These are phyloP conservation scores for Leptestheria dahalacensis DNA, from an alignment of 1,140 invertebrate genomes.

Conservation along the genomic window DNA sequence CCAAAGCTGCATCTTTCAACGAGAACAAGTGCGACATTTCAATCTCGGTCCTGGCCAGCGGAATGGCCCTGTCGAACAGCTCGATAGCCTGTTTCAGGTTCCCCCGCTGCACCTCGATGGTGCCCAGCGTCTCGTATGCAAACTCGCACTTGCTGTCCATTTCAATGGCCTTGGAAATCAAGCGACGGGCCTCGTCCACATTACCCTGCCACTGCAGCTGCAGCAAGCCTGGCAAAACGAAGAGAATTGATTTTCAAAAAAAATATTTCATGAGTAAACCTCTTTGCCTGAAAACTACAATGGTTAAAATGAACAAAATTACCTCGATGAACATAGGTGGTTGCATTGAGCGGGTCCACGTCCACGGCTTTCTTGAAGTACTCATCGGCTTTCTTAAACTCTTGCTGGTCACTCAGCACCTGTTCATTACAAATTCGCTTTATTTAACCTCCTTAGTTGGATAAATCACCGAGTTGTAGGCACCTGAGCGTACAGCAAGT, in stretches of 20 bases:
- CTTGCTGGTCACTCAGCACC: constrained; percentile 59
- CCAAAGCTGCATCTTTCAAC: constrained; percentile 65
- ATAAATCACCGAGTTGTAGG: too few relatives aligned
- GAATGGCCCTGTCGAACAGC: constrained; percentile 77
- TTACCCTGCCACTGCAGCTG: constrained; percentile 64
- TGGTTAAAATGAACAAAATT: constrained; percentile 16
- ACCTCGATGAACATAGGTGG: constrained; percentile 70
- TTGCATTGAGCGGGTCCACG: constrained; percentile 71
- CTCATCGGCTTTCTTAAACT: constrained; percentile 63
- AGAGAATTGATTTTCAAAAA: background rate
- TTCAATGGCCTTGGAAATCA: constrained; percentile 67
- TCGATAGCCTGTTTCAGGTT: constrained; percentile 65
- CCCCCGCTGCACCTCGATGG: constrained; percentile 80
- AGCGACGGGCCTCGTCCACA: constrained; percentile 56
- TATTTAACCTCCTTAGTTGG: too few relatives aligned
- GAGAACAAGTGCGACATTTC: constrained; percentile 80
- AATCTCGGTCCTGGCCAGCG: constrained; percentile 60
- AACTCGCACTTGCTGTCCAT: constrained; percentile 84
- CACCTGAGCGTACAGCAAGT: constrained; percentile 68
- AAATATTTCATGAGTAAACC: background rate
- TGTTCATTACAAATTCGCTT: too few relatives aligned
- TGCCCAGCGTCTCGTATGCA: constrained; percentile 85
- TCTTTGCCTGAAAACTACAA: background rate
- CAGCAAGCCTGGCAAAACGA: constrained; percentile 37
- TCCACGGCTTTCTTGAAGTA: constrained; percentile 65